phyloP scores from a whole-genome alignment of 2,888 invertebrate species.

The Euphydryas editha region DNA sequence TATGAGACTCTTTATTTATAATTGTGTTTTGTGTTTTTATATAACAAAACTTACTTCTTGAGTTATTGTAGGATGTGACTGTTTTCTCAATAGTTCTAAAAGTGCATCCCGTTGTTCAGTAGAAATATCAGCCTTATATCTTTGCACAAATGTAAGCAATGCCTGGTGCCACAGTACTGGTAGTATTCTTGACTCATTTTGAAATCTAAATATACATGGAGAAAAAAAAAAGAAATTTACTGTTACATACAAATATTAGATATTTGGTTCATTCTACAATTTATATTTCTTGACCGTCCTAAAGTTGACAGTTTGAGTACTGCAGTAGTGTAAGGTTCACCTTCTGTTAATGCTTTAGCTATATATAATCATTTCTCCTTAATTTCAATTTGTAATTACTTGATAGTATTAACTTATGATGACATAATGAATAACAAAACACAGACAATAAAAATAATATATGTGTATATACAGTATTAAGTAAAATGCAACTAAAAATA shows the following conservation, averaged over 20 bases:
- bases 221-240: background rate
- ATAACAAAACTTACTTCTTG: slow-evolving; percentile 74
- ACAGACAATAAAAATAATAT: no score
- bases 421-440: no score
- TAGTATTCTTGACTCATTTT: slow-evolving; percentile 90
- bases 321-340: no score
- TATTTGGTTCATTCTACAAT: no score
- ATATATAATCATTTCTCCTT: background rate
- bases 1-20: no score
- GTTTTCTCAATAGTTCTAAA: slow-evolving; percentile 89
- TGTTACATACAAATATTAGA: no score
- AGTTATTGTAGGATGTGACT: slow-evolving; percentile 89
- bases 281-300: no score
- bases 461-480: no score
- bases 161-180: slow-evolving; percentile 99
- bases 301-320: no score
- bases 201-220: slow-evolving; percentile 85
- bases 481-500: background rate
- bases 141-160: slow-evolving; percentile 95
- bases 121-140: slow-evolving; percentile 97
- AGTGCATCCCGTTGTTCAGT: slow-evolving; percentile 95
- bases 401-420: no score
- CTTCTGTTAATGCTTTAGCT: background rate
- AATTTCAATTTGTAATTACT: no score
- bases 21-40: background rate